phyloP scores from a whole-genome alignment of 2,888 invertebrate species.

The Agrotis exclamationis region DNA sequence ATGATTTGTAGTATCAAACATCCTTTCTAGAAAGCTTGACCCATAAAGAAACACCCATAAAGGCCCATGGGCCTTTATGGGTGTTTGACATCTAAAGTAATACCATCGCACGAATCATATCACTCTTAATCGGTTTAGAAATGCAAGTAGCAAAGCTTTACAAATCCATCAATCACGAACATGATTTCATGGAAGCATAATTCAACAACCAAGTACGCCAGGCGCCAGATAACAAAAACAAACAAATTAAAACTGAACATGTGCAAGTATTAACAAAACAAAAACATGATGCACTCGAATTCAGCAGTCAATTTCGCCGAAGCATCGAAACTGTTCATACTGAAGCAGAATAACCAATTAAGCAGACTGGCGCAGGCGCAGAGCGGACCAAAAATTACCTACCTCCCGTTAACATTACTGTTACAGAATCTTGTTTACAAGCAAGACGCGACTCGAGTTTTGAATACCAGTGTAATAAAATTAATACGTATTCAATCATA shows the following conservation, averaged over 20 bases:
- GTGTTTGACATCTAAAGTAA: constrained; percentile 16
- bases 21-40: too few species aligned
- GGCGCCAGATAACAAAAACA: constrained; percentile 47
- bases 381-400: constrained; percentile 67
- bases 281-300: constrained; percentile 44
- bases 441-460: constrained; percentile 33
- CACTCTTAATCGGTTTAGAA: not conserved
- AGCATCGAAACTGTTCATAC: constrained; percentile 57
- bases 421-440: constrained; percentile 68
- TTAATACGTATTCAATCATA: constrained; percentile 40
- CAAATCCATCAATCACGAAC: constrained; percentile 38
- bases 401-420: constrained; percentile 78
- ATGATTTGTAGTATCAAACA: too few species aligned
- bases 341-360: constrained; percentile 76
- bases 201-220: constrained; percentile 1
- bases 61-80: constrained; percentile 16
- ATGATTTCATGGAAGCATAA: constrained; percentile 34
- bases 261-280: constrained; percentile 49
- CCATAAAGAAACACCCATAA: too few species aligned
- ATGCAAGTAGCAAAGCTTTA: constrained; percentile 12
- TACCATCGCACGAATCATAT: not conserved
- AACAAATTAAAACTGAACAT: constrained; percentile 38
- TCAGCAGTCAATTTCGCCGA: constrained; percentile 58
- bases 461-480: constrained; percentile 45
- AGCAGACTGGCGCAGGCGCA: constrained; percentile 68